These are phyloP conservation scores for Stenodera caucasica DNA, from an alignment of 2,888 invertebrate species.

Conservation along the genomic window DNA sequence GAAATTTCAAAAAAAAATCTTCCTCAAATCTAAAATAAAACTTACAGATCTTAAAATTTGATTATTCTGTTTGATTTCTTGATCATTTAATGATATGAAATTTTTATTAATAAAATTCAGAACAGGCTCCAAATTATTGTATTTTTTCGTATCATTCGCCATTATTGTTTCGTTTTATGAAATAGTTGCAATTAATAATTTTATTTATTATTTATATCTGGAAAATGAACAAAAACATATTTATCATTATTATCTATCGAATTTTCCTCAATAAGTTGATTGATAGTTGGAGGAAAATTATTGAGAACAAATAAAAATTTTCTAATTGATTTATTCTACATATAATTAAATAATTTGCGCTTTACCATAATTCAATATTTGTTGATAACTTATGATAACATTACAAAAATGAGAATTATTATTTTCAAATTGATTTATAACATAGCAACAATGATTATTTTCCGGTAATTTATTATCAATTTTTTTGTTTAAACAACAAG, in stretches of 20 bases:
- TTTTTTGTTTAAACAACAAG: too few relatives aligned
- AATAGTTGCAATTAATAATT: too few relatives aligned
- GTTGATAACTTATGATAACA: neutral
- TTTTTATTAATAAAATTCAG: neutral
- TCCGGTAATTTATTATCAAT: too few relatives aligned
- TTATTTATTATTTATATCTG: neutral
- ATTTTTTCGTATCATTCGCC: neutral
- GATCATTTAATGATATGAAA: neutral
- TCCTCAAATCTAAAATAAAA: too few relatives aligned
- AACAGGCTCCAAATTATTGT: neutral
- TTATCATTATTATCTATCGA: neutral
- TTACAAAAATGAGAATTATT: neutral
- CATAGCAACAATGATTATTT: too few relatives aligned
- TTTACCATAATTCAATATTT: neutral
- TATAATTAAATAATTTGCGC: neutral
- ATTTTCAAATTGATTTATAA: too few relatives aligned
- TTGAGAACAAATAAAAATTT: too few relatives aligned
- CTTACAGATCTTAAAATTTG: neutral
- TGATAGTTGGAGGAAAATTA: neutral
- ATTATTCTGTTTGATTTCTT: neutral
- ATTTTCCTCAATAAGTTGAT: neutral
- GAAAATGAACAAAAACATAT: neutral
- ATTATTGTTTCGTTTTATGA: too few relatives aligned
- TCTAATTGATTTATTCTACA: too few relatives aligned
- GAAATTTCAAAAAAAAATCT: too few relatives aligned